phyloP scores from a whole-genome alignment of 2,888 invertebrate genomes.

The Dryomyza anilis region DNA sequence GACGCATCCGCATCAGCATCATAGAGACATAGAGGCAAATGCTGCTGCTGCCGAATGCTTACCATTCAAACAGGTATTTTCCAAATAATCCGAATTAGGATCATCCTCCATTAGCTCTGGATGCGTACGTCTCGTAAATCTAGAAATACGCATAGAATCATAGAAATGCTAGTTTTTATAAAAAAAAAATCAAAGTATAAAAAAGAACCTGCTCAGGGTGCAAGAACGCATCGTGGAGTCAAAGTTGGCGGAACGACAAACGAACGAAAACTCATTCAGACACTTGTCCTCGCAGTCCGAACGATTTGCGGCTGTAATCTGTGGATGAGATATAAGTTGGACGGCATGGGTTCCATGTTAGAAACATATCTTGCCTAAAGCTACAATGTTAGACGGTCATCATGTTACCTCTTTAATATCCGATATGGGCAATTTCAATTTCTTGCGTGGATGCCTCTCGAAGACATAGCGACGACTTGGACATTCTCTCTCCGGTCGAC shows the following conservation, averaged over 20 bases:
- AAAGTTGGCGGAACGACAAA: constrained; percentile 85
- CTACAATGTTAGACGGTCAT: neutral
- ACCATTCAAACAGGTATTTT: constrained; percentile 90
- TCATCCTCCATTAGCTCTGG: constrained; percentile 84
- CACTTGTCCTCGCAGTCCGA: constrained; percentile 91
- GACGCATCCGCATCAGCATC: neutral
- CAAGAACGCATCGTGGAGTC: constrained; percentile 80
- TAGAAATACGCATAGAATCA: constrained; percentile 32
- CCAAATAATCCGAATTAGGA: constrained; percentile 85
- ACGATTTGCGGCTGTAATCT: constrained; percentile 76
- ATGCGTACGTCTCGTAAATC: constrained; percentile 84
- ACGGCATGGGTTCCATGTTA: no score
- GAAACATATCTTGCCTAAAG: no score
- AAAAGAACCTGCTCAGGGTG: constrained; percentile 69
- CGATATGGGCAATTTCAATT: constrained; percentile 77
- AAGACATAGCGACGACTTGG: constrained; percentile 87
- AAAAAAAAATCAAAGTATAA: neutral
- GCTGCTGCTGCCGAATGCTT: constrained; percentile 40
- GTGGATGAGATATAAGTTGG: neutral
- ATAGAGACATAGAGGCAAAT: neutral
- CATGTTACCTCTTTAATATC: constrained; percentile 83
- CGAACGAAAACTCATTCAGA: constrained; percentile 85
- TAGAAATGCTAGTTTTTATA: no score
- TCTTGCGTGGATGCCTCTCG: constrained; percentile 84
- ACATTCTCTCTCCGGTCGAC: constrained; percentile 85